Conservation (phyloP, 2,113 vertebrate genomes). For the Oryzias melastigma region DNA sequence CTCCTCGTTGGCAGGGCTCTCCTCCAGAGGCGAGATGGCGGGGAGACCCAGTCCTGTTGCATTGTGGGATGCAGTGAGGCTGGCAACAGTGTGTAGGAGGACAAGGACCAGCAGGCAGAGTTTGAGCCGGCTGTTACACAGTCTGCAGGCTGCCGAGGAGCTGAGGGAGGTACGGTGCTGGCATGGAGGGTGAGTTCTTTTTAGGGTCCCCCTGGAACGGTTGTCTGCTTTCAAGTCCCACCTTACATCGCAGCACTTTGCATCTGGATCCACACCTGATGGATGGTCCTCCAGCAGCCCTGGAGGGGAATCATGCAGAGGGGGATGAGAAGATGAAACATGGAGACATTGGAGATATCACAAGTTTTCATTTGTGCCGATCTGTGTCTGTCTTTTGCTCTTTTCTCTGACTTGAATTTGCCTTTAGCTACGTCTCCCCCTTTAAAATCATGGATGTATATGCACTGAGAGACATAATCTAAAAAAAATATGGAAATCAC, state of each 20-base stretch:
- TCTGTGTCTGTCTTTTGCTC: too few species aligned
- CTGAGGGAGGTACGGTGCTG: slow-evolving; percentile 89
- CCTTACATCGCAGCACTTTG: slow-evolving; percentile 97
- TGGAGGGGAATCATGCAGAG: slow-evolving; percentile 47
- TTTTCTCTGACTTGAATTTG: too few species aligned
- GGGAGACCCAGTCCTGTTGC: slow-evolving; percentile 86
- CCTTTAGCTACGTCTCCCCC: too few species aligned
- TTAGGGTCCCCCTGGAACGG: slow-evolving; percentile 82
- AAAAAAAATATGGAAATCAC: too few species aligned
- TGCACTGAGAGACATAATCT: too few species aligned
- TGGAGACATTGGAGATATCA: neutral
- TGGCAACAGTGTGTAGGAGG: slow-evolving; percentile 95
- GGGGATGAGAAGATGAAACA: neutral
- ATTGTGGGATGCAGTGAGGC: slow-evolving; percentile 93
- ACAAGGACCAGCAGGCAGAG: slow-evolving; percentile 95
- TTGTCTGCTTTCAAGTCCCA: slow-evolving; percentile 85
- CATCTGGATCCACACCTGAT: slow-evolving; percentile 82
- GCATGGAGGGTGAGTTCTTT: slow-evolving; percentile 87
- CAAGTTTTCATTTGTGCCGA: too few species aligned
- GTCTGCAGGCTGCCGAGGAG: slow-evolving; percentile 91
- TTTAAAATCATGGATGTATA: too few species aligned
- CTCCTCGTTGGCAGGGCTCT: slow-evolving; percentile 89
- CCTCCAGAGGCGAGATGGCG: slow-evolving; percentile 85
- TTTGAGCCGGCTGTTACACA: slow-evolving; percentile 94
- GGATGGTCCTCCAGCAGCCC: slow-evolving; percentile 93